Conservation (phyloP, 2,113 vertebrate genomes). For the Dipodomys merriami region DNA sequence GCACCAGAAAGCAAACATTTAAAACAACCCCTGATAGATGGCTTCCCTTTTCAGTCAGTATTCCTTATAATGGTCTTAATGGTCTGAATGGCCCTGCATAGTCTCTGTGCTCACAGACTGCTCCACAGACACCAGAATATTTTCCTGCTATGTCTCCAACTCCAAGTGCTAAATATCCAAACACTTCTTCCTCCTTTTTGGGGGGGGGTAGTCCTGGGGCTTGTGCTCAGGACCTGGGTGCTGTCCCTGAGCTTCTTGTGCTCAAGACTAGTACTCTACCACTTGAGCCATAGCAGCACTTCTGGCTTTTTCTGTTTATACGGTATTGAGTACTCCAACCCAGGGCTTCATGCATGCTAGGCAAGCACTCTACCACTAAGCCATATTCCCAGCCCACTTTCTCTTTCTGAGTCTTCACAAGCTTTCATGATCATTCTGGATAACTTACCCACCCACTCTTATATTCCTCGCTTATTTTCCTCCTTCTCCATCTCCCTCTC, state of each 20-base stretch:
- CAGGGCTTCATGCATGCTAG: too few relatives aligned
- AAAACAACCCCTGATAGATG: neutral
- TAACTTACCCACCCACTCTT: neutral
- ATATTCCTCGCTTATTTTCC: neutral
- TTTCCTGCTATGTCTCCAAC: neutral
- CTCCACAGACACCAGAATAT: neutral
- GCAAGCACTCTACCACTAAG: too few relatives aligned
- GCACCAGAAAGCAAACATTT: neutral
- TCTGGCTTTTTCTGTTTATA: too few relatives aligned
- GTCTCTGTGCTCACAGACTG: neutral
- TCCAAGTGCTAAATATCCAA: neutral
- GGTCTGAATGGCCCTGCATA: neutral
- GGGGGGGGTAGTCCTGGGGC: too few relatives aligned
- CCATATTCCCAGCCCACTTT: too few relatives aligned
- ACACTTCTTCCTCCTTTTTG: neutral
- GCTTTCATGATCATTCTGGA: neutral
- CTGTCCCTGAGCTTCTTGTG: too few relatives aligned
- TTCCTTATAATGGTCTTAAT: neutral
- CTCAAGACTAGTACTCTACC: too few relatives aligned
- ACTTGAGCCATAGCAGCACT: too few relatives aligned
- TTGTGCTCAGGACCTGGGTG: too few relatives aligned
- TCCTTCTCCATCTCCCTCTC: too few relatives aligned
- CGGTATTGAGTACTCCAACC: too few relatives aligned
- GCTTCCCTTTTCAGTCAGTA: slow-evolving; percentile 29
- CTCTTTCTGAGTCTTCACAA: neutral